Base-by-base conservation (phyloP, 2,797 vertebrate species). In the Syngnathus rostellatus region DNA sequence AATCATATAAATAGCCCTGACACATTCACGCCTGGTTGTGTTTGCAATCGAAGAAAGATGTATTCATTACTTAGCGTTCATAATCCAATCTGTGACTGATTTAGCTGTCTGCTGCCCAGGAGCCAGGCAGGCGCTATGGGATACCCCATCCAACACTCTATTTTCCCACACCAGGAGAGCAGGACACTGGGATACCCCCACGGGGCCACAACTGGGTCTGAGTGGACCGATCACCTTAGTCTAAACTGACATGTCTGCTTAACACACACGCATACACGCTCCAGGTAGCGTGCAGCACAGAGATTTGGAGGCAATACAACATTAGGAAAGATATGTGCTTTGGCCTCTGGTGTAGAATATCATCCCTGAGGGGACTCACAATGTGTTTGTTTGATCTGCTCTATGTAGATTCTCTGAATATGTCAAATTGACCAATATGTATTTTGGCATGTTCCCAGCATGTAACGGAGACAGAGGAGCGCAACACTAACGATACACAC, bases 41-140 rank as follows among this genome's bases (percentile, higher is more conserved):
- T 80, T 78, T 78, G 73, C 78, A 81, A 79, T 84, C 69, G 70
- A 81, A 85, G 81, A 87, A 84, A 84, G 82, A 87, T 82, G 80
- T 82, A 82, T 86, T 86, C 85, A 86, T 75, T 82, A 77, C 79
- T 73, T 3, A 17, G 43, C 2, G 62, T 72, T 81, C 71, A 82
- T 83, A 77, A 83, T 84, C 78, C 90, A 93, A 92, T 89, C 92
- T 89, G 88, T 93, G 92, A 93, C 92, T 92, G 93, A 93, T 94
- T 94, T 93, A 90, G 86, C 88, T 69, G 90, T 90, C 92, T 92
- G 92, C 91, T 89, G 86, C 89, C 90, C 89, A 87, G 92, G 77
- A 81, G 86, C 78, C 85, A 89, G 85, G 88, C 87, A 85, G 90
- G 92, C 92, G 93, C 91, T 86, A 93, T 77, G 77, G 85, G 89